Percentiles rank a stretch among this genome's conserved stretches.
Conservation (phyloP, 1,140 invertebrate species). For the Meloidogyne exigua region DNA sequence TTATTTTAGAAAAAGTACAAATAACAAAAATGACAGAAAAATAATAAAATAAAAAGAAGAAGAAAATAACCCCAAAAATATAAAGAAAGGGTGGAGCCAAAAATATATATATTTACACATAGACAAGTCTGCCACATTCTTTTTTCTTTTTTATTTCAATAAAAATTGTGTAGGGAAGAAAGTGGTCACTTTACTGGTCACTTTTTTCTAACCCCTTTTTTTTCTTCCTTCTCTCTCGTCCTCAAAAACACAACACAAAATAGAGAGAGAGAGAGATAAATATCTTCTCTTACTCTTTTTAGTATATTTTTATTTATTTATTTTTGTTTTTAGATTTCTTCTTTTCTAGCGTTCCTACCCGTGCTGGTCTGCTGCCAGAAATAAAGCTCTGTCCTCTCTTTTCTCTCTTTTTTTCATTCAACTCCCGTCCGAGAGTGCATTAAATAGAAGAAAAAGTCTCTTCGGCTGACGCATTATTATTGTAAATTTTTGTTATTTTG, state of each 20-base stretch:
- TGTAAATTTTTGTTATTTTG: neutral
- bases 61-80: neutral
- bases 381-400: too few species aligned
- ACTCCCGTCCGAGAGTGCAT: neutral
- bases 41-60: neutral
- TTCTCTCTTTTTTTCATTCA: constrained; percentile 10
- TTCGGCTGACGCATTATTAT: constrained; percentile 5
- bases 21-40: neutral
- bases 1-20: too few species aligned
- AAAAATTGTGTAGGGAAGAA: too few species aligned
- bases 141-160: neutral
- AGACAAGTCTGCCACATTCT: neutral
- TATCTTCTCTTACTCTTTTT: neutral
- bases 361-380: constrained; percentile 8
- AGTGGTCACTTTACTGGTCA: neutral
- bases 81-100: neutral
- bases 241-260: too few species aligned
- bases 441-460: neutral
- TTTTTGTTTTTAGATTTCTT: neutral
- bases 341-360: constrained; percentile 19
- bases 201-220: neutral
- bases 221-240: too few species aligned
- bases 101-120: too few species aligned
- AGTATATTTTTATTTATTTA: too few species aligned
- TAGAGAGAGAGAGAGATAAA: too few species aligned